Conservation (phyloP, 2,797 vertebrate genomes). For the Coluber constrictor region DNA sequence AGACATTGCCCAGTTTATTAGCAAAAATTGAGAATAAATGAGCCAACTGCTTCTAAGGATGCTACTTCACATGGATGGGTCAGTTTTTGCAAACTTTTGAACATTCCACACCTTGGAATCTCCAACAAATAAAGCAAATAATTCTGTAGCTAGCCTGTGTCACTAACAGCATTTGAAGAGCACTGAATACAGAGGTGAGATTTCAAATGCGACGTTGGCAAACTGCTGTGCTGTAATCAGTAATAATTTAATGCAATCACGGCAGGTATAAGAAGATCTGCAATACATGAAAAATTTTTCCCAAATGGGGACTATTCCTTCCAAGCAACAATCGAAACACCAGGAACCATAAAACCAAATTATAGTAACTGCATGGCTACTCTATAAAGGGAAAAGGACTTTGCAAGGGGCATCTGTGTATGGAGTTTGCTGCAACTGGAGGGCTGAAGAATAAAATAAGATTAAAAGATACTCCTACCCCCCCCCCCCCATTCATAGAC, state of each 20-base stretch:
- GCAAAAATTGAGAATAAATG: background rate
- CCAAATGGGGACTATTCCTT: background rate
- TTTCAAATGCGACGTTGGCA: background rate
- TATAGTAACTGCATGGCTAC: rapidly evolving
- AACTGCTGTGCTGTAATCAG: rapidly evolving
- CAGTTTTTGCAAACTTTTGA: background rate
- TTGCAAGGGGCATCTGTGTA: background rate
- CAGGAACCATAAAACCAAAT: background rate
- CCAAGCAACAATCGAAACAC: background rate
- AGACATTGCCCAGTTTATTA: background rate
- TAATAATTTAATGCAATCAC: background rate
- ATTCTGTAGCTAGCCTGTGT: rapidly evolving
- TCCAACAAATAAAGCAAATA: background rate
- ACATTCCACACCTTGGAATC: background rate
- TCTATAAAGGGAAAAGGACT: rapidly evolving
- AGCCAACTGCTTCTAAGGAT: background rate
- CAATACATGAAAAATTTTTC: rapidly evolving
- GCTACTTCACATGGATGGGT: background rate
- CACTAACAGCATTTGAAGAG: background rate
- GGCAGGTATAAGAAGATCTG: background rate
- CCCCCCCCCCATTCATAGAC: background rate
- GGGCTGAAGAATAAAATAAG: background rate
- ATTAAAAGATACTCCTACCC: background rate
- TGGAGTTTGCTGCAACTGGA: background rate
- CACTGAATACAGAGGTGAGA: background rate